Conservation (phyloP, 1,140 invertebrate genomes). For the Dendroctonus valens region DNA sequence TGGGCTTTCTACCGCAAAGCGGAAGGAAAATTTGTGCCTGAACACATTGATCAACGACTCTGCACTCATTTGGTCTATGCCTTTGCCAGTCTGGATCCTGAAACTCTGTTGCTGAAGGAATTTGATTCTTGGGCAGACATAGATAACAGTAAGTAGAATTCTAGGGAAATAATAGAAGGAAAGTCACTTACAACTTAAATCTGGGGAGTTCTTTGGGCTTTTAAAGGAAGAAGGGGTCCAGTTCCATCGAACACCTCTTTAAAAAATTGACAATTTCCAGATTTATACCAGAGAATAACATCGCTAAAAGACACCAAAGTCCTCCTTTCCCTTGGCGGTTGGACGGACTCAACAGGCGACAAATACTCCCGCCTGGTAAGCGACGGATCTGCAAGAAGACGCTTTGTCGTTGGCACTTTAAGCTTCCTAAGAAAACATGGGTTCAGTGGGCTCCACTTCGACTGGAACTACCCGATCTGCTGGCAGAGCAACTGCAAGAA, state of each 20-base stretch:
- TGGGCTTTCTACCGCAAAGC: constrained; percentile 84
- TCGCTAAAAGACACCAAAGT: constrained; percentile 65
- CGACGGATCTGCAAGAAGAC: constrained; percentile 60
- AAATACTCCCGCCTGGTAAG: constrained; percentile 79
- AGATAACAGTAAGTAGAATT: constrained; percentile 67
- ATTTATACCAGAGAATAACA: constrained; percentile 60
- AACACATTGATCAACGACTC: constrained; percentile 73
- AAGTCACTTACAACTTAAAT: too few relatives aligned
- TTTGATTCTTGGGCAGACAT: constrained; percentile 85
- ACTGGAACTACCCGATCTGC: constrained; percentile 91
- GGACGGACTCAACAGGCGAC: constrained; percentile 69
- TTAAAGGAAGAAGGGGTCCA: too few relatives aligned
- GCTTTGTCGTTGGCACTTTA: constrained; percentile 66
- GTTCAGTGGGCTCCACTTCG: constrained; percentile 81
- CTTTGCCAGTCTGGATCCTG: constrained; percentile 80
- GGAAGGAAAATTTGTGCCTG: constrained; percentile 81
- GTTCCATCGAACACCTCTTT: too few relatives aligned
- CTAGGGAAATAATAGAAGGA: too few relatives aligned
- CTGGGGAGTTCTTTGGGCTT: too few relatives aligned
- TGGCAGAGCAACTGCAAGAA: constrained; percentile 87
- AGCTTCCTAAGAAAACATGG: constrained; percentile 69
- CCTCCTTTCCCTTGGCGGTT: constrained; percentile 68
- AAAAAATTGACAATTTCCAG: constrained; percentile 39
- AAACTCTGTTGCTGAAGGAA: constrained; percentile 69
- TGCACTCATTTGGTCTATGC: constrained; percentile 90